A percentile compares a stretch with the other conserved stretches of the same genome.
phyloP scores from a whole-genome alignment of 2,113 vertebrate genomes.

The Antigone vipio region DNA sequence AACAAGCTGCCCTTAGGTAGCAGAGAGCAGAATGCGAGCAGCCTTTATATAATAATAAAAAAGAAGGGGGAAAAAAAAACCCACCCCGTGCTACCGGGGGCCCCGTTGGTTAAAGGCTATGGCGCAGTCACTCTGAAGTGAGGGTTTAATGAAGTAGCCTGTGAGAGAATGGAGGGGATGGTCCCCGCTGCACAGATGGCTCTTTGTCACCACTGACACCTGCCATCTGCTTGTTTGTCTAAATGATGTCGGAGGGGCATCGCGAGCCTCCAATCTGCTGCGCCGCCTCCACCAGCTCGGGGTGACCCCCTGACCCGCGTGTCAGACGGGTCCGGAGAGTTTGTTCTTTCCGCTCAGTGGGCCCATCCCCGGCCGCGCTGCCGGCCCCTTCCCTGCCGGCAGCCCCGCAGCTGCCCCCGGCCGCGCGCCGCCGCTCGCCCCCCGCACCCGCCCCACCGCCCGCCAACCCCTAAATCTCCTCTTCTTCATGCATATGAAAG shows the following conservation, averaged over 20 bases:
- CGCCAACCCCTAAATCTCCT: conserved; percentile 37
- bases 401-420: conserved; percentile 62
- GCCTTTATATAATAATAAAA: not conserved
- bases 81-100: not conserved
- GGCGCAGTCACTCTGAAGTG: conserved; percentile 74
- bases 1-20: not conserved
- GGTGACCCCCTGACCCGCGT: conserved; percentile 80
- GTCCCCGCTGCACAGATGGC: conserved; percentile 93
- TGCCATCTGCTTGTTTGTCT: conserved; percentile 96
- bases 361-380: conserved; percentile 33
- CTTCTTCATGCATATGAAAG: conserved; percentile 66
- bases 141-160: conserved; percentile 85
- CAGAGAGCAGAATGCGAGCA: not conserved
- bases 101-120: conserved; percentile 68
- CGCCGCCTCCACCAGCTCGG: conserved; percentile 76
- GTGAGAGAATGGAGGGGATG: conserved; percentile 81
- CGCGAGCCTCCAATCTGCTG: conserved; percentile 82
- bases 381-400: conserved; percentile 42
- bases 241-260: conserved; percentile 80
- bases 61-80: not conserved
- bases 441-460: not conserved
- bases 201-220: conserved; percentile 97
- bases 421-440: not conserved
- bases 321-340: conserved; percentile 81
- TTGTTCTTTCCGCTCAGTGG: conserved; percentile 76